Conservation (phyloP, 1,140 invertebrate species). For the fruit fly (Drosophila melanogaster) region DNA sequence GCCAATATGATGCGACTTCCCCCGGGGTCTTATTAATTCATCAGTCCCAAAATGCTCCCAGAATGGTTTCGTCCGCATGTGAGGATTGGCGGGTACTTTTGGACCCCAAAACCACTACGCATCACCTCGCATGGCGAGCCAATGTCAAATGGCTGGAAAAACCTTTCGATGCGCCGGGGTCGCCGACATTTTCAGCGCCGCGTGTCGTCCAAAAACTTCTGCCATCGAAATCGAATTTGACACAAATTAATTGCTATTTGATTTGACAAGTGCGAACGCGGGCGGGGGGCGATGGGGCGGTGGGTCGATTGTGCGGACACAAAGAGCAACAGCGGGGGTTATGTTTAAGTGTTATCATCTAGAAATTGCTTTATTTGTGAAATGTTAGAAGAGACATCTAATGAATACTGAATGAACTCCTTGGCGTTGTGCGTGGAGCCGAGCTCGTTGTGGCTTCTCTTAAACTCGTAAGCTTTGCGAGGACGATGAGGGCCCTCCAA, state of each 20-base stretch:
- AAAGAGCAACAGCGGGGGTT: slow-evolving; percentile 19
- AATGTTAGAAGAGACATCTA: slow-evolving; percentile 46
- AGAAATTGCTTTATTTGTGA: slow-evolving; percentile 60
- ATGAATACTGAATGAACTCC: slow-evolving; percentile 64
- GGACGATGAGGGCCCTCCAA: background rate
- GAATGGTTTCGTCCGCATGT: background rate
- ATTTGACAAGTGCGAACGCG: slow-evolving; percentile 45
- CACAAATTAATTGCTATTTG: slow-evolving; percentile 52
- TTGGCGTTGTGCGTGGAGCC: slow-evolving; percentile 50
- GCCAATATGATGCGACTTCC: slow-evolving; percentile 7
- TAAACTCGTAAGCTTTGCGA: slow-evolving; percentile 19
- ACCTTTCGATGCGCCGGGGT: slow-evolving; percentile 21
- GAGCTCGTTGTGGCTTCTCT: slow-evolving; percentile 56
- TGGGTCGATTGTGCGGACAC: background rate
- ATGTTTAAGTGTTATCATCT: slow-evolving; percentile 55
- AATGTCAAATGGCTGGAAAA: slow-evolving; percentile 34
- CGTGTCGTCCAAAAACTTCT: slow-evolving; percentile 40
- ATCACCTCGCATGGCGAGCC: background rate
- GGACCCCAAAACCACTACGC: background rate
- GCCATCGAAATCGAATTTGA: slow-evolving; percentile 53
- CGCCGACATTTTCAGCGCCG: slow-evolving; percentile 34
- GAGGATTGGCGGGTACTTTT: background rate
- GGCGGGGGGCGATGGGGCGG: background rate
- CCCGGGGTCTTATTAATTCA: slow-evolving; percentile 41
- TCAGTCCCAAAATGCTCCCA: slow-evolving; percentile 10